Conservation (phyloP, 1,140 invertebrate genomes). For the Mactra quadrangularis region DNA sequence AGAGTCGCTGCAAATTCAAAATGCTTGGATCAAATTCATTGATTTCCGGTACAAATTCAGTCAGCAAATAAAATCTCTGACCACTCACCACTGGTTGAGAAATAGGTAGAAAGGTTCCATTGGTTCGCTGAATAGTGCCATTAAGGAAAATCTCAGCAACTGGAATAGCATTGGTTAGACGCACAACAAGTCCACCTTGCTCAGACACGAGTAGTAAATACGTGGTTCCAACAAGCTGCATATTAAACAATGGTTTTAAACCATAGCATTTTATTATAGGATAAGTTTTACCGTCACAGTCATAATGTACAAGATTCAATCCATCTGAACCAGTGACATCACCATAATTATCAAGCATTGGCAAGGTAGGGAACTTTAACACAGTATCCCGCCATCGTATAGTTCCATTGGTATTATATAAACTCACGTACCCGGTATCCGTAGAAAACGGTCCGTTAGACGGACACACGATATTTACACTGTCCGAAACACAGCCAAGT, state of each 20-base stretch:
- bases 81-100: constrained; percentile 51
- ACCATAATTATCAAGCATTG: constrained; percentile 51
- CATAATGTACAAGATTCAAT: constrained; percentile 20
- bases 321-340: constrained; percentile 50
- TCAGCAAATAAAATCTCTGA: constrained; percentile 40
- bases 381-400: constrained; percentile 33
- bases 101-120: constrained; percentile 50
- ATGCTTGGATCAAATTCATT: constrained; percentile 10
- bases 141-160: constrained; percentile 46
- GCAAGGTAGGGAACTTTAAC: constrained; percentile 19
- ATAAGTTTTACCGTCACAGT: constrained; percentile 32
- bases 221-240: constrained; percentile 26
- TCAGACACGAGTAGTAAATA: constrained; percentile 35
- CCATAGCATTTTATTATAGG: constrained; percentile 48
- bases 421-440: constrained; percentile 31
- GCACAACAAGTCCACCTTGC: constrained; percentile 34
- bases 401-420: constrained; percentile 32
- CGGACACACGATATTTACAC: constrained; percentile 64
- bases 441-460: constrained; percentile 45
- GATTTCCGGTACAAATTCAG: constrained; percentile 49
- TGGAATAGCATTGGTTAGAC: constrained; percentile 48
- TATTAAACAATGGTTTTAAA: constrained; percentile 48
- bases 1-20: constrained; percentile 42
- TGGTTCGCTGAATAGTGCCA: constrained; percentile 34
- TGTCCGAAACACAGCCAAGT: constrained; percentile 66